Conservation (phyloP, 2,797 vertebrate species). For the Micromesistius poutassou region DNA sequence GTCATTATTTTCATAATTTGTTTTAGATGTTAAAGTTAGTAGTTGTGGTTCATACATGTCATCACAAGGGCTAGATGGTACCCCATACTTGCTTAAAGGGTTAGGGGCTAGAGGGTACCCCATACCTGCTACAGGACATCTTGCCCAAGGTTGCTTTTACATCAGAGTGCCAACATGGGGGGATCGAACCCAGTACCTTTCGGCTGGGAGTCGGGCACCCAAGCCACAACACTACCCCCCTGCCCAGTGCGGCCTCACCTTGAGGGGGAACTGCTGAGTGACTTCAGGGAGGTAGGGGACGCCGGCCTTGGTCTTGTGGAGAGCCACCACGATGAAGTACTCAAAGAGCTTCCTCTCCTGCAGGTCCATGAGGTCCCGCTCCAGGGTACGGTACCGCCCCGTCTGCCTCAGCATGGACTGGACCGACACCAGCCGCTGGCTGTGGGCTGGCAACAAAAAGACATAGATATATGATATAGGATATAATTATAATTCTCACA, state of each 20-base stretch:
- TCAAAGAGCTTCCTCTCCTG: conserved; percentile 96
- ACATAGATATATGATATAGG: not conserved
- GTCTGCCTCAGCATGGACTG: conserved; percentile 93
- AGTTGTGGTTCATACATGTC: too few species aligned
- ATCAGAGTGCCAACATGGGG: too few species aligned
- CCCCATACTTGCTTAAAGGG: too few species aligned
- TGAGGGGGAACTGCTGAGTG: conserved; percentile 95
- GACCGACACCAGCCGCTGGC: conserved; percentile 90
- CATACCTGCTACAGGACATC: too few species aligned
- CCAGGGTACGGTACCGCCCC: conserved; percentile 87
- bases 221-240: not conserved
- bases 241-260: conserved; percentile 71
- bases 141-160: too few species aligned
- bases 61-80: too few species aligned
- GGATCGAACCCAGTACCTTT: too few species aligned
- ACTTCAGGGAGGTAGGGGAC: conserved; percentile 94
- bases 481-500: not conserved
- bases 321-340: conserved; percentile 95
- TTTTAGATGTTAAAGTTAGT: too few species aligned
- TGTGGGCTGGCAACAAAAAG: conserved; percentile 78
- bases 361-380: conserved; percentile 90
- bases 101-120: too few species aligned
- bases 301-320: conserved; percentile 94
- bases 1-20: too few species aligned
- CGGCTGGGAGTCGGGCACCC: too few species aligned